A percentile compares a stretch with the other conserved stretches of the same genome.
These are phyloP conservation scores for Drosophila carrolli DNA, from an alignment of 1,140 invertebrate species.

Conservation along the genomic window DNA sequence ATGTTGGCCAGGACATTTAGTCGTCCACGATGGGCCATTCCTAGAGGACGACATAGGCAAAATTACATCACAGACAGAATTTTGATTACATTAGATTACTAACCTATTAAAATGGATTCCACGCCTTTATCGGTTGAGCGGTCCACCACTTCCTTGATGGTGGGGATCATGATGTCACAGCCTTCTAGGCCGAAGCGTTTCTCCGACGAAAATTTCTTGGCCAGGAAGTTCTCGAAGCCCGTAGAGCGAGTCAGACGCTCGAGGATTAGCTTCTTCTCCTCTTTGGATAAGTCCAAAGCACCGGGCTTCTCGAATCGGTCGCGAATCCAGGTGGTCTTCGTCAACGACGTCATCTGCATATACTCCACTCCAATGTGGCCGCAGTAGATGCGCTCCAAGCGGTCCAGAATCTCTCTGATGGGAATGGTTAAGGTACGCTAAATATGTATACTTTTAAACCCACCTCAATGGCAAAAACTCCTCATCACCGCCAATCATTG, in stretches of 20 bases:
- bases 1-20: slow-evolving; percentile 96
- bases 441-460: neutral
- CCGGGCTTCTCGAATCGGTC: slow-evolving; percentile 91
- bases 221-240: slow-evolving; percentile 93
- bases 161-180: slow-evolving; percentile 94
- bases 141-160: slow-evolving; percentile 96
- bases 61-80: neutral
- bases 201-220: slow-evolving; percentile 95
- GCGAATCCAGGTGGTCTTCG: slow-evolving; percentile 92
- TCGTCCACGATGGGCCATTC: slow-evolving; percentile 97
- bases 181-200: slow-evolving; percentile 97
- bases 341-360: slow-evolving; percentile 93
- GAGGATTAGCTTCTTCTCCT: slow-evolving; percentile 59
- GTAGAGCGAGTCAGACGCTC: slow-evolving; percentile 59
- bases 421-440: slow-evolving; percentile 38
- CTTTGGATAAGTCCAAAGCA: slow-evolving; percentile 23
- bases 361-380: slow-evolving; percentile 93
- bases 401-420: slow-evolving; percentile 89
- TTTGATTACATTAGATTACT: neutral
- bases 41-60: slow-evolving; percentile 86
- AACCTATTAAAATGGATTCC: slow-evolving; percentile 86
- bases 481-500: slow-evolving; percentile 63
- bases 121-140: slow-evolving; percentile 90
- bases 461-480: slow-evolving; percentile 59
- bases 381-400: slow-evolving; percentile 90